These are phyloP conservation scores for Montipora capitata DNA, from an alignment of 92 coral and sea anemone genomes.

Conservation along the genomic window DNA sequence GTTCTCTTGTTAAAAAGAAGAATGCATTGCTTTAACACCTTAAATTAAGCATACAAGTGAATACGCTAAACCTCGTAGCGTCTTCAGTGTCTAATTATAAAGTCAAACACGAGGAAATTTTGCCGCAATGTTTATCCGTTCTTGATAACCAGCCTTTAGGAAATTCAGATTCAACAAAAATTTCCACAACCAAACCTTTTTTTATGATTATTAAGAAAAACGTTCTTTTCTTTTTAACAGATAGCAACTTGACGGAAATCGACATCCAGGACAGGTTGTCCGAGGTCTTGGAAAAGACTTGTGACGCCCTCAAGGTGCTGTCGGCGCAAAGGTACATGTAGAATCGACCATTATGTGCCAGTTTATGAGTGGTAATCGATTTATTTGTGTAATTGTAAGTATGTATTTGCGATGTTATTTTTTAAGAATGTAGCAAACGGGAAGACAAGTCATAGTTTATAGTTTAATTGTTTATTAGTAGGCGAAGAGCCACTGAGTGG, in stretches of 20 bases:
- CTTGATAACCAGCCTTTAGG: constrained; percentile 31
- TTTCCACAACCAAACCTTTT: constrained; percentile 31
- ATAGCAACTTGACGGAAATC: too few relatives aligned
- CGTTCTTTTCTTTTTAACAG: too few relatives aligned
- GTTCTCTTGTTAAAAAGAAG: constrained; percentile 10
- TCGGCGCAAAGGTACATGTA: constrained; percentile 21
- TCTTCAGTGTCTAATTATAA: constrained; percentile 22
- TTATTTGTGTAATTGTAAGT: background rate
- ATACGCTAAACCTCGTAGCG: constrained; percentile 6
- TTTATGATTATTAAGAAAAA: constrained; percentile 16
- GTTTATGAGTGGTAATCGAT: constrained; percentile 16
- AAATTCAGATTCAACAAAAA: constrained; percentile 21
- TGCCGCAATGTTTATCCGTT: constrained; percentile 25
- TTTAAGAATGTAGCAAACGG: constrained; percentile 4
- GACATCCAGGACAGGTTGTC: too few relatives aligned
- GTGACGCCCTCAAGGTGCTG: too few relatives aligned
- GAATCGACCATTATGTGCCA: constrained; percentile 22
- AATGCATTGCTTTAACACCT: constrained; percentile 39
- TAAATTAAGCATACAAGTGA: constrained; percentile 18
- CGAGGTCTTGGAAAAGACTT: too few relatives aligned
- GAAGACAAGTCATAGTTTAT: constrained; percentile 8
- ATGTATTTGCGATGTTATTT: too few relatives aligned
- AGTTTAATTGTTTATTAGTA: constrained; percentile 8
- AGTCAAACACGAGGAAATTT: constrained; percentile 19
- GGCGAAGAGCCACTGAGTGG: constrained; percentile 27